Evolutionary conservation across 2,797 vertebrate genomes (phyloP), one percentile per base, ranked within the genome.

Genomic region (Rachycentron canadum): DNA sequence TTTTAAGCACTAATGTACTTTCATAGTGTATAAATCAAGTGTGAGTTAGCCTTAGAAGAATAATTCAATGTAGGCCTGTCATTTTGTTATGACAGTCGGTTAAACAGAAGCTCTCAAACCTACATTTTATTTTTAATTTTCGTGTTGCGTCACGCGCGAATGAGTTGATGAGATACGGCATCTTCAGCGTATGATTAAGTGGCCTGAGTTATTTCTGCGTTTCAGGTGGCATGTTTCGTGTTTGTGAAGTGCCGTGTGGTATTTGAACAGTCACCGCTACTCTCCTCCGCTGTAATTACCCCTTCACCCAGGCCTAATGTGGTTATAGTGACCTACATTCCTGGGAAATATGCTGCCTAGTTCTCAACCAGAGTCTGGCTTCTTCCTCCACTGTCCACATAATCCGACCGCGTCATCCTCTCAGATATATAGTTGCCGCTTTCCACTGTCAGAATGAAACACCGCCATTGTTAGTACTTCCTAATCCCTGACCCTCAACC

Each of bases 271-370:
- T 38, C 78, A 61, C 76, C 69, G 32, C 82, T 75, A 16, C 81
- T 77, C 84, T 85, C 78, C 82, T 63, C 83, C 25, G 81, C 90
- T 91, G 91, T 91, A 91, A 93, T 94, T 90, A 83, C 82, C 32
- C 60, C 83, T 85, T 86, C 87, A 78, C 71, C 83, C 89, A 49
- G 78, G 81, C 86, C 86, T 93, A 94, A 94, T 91, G 90, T 92
- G 92, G 93, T 94, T 91, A 90, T 77, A 84, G 81, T 93, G 94
- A 93, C 93, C 93, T 88, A 94, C 92, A 95, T 95, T 94, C 91
- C 89, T 86, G 82, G 80, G 87, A 89, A 91, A 86, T 79, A 82
- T 38, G 60, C 86, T 85, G 84, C 84, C 72, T 80, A 0, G 60
- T 83, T 81, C 84, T 81, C 62, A 59, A 79, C 79, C 78, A 11